Base-by-base conservation (phyloP, 2,888 invertebrate genomes). In the Itoplectis maculator region DNA sequence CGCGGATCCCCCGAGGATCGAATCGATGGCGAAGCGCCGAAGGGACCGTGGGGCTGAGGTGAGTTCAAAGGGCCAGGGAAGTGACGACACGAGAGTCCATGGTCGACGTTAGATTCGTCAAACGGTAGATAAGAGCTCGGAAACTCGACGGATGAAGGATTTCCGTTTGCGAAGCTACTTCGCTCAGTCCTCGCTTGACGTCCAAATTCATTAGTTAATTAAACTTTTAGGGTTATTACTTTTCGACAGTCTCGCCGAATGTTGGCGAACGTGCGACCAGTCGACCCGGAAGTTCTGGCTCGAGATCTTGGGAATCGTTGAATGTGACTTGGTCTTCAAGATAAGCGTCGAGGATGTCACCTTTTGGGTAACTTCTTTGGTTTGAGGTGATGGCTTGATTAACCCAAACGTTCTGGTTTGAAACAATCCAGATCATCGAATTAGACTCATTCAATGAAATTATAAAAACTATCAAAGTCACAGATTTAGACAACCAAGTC, bases 161-260 rank as follows among this genome's bases (percentile, higher is more conserved):
- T 20, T n/a, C 54, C 49, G 29, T 66, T 65, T 42, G 9, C 35
- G 15, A 47, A n/a, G 42, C 47, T 40, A 37, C 68, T 63, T 29
- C 11, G 35, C 69, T n/a, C n/a, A n/a, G n/a, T n/a, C n/a, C n/a
- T n/a, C n/a, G n/a, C 37, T 20, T n/a, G 35, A 13, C 8, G 68
- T 83, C 59, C 40, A 63, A 66, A 83, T 81, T 79, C 78, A 81
- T 81, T 81, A 83, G 78, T 79, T 80, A 74, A 83, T 81, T 81
- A 59, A 75, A 74, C 66, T 78, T n/a, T 69, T 47, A 56, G 29
- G 8, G 40, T 37, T 61, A 69, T 74, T 75, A 66, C 66, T 49
- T 37, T 75, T 54, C 20, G 42, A 63, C 23, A 18, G 20, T 61
- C 40, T 8, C 1, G 20, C 9, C n/a, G 6, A 6, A 2, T 23